These are phyloP conservation scores for Erythrocebus patas DNA, from an alignment of 2,113 vertebrate genomes.

Conservation along the genomic window DNA sequence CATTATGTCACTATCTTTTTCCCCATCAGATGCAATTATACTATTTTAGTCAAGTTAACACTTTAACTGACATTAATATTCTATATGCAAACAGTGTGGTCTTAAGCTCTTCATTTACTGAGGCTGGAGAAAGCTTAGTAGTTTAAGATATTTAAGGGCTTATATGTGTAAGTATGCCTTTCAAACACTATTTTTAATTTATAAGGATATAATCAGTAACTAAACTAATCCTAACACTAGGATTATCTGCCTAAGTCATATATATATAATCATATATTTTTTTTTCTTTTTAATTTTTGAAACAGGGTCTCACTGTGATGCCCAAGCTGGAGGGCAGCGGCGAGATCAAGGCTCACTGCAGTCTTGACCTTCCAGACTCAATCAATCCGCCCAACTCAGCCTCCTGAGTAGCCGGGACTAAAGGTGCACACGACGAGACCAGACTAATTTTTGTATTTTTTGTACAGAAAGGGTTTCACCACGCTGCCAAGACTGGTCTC, in stretches of 20 bases:
- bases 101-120: background rate
- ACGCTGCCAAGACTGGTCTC: no score
- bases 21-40: background rate
- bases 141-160: background rate
- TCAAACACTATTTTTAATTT: slow-evolving; percentile 29
- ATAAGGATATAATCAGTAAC: background rate
- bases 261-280: no score
- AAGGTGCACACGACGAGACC: no score
- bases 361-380: no score
- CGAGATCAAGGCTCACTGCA: no score
- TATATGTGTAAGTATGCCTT: background rate
- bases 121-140: background rate
- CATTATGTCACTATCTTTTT: slow-evolving; percentile 1
- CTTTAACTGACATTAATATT: slow-evolving; percentile 9
- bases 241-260: background rate
- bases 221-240: background rate
- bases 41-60: background rate
- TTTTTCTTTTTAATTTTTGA: no score
- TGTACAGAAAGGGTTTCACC: no score
- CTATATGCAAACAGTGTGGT: background rate
- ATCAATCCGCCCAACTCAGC: no score
- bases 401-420: no score
- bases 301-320: no score
- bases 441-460: no score
- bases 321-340: no score